Conservation (phyloP, 2,888 invertebrate species). For the Leptinotarsa juncta region DNA sequence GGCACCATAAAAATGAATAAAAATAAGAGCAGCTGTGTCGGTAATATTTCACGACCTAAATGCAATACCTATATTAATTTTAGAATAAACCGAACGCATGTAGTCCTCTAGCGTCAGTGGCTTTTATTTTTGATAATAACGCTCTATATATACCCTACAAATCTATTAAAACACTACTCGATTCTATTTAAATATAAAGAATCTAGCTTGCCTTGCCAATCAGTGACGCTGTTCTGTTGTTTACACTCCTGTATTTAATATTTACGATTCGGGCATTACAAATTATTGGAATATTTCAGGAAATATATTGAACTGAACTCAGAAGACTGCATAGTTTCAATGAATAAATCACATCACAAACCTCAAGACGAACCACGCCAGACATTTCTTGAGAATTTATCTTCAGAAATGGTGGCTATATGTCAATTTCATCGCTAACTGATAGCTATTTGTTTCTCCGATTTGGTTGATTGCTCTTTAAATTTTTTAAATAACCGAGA, state of each 20-base stretch:
- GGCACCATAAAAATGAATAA: conserved; percentile 39
- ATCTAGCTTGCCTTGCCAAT: conserved; percentile 57
- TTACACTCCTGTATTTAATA: conserved; percentile 48
- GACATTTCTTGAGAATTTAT: conserved; percentile 6
- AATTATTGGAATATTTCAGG: conserved; percentile 44
- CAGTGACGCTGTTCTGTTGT: conserved; percentile 55
- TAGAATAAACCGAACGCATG: conserved; percentile 48
- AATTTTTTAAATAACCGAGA: not conserved
- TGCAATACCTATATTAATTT: conserved; percentile 51
- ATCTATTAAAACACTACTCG: conserved; percentile 50
- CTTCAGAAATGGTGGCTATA: conserved; percentile 22
- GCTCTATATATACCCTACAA: conserved; percentile 55
- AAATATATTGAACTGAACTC: conserved; percentile 20
- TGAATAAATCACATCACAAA: conserved; percentile 12
- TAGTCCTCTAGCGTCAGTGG: conserved; percentile 51
- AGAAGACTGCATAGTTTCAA: conserved; percentile 11
- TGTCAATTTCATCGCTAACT: conserved; percentile 30
- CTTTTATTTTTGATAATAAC: conserved; percentile 57
- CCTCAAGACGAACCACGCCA: conserved; percentile 16
- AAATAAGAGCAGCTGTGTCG: conserved; percentile 51
- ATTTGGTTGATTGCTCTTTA: not conserved
- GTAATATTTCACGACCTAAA: conserved; percentile 50
- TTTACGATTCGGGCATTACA: conserved; percentile 40
- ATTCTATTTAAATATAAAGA: conserved; percentile 55
- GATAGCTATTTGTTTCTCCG: conserved; percentile 32